Evolutionary conservation across 2,888 invertebrate species (phyloP).

Genomic region (Phalera bucephala): DNA sequence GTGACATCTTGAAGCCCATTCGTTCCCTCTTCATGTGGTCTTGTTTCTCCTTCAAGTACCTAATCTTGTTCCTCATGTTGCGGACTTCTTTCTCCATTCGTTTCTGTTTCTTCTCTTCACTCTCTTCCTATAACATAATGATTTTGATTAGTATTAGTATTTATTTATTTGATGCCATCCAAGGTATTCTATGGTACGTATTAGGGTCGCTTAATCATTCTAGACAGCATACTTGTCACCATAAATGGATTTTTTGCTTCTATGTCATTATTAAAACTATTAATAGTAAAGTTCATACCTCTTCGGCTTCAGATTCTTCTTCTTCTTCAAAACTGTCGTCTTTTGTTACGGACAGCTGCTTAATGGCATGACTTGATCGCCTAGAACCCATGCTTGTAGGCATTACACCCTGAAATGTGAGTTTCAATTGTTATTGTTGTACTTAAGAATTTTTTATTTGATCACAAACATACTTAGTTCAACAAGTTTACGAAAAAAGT

Average conservation of each 20-base stretch:
- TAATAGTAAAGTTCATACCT: too few relatives aligned
- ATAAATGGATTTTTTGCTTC: too few relatives aligned
- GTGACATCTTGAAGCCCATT: constrained; percentile 88
- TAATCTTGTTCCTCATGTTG: constrained; percentile 86
- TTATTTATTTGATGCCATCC: constrained; percentile 13
- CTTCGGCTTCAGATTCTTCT: constrained; percentile 79
- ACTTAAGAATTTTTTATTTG: too few relatives aligned
- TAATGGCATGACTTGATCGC: constrained; percentile 77
- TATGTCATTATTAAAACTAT: too few relatives aligned
- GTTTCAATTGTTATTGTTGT: too few relatives aligned
- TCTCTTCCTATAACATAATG: constrained; percentile 69
- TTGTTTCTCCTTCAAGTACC: constrained; percentile 87
- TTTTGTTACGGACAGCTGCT: constrained; percentile 74
- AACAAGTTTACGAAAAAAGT: too few relatives aligned
- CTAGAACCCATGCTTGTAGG: constrained; percentile 73
- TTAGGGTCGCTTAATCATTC: too few relatives aligned
- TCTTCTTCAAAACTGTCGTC: constrained; percentile 81
- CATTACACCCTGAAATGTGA: constrained; percentile 71
- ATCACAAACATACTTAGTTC: too few relatives aligned
- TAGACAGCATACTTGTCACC: too few relatives aligned
- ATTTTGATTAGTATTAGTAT: neutral
- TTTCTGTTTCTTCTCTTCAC: constrained; percentile 84
- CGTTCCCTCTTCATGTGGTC: constrained; percentile 92
- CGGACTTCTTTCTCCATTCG: constrained; percentile 84
- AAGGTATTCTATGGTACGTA: too few relatives aligned